These are phyloP conservation scores for Anagrus nilaparvatae DNA, from an alignment of 1,140 invertebrate species.

Conservation along the genomic window DNA sequence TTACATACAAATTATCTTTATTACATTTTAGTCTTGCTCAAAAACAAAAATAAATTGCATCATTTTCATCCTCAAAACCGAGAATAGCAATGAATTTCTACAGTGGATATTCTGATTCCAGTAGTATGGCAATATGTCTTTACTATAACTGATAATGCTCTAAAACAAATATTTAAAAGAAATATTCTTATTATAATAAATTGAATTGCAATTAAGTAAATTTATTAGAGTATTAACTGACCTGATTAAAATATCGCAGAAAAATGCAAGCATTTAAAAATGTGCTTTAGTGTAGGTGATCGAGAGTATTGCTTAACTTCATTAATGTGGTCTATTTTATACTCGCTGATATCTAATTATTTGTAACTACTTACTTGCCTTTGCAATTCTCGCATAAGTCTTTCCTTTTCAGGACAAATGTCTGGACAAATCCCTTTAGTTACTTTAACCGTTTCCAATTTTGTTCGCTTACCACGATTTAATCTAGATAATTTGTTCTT, in stretches of 20 bases:
- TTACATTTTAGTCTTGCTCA: conserved; percentile 50
- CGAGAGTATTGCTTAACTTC: conserved; percentile 91
- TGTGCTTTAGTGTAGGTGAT: conserved; percentile 68
- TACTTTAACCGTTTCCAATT: conserved; percentile 42
- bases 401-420: conserved; percentile 97
- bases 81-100: conserved; percentile 53
- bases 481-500: conserved; percentile 53
- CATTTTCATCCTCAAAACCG: conserved; percentile 53
- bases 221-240: conserved; percentile 28
- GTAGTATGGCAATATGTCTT: conserved; percentile 55
- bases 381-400: conserved; percentile 75
- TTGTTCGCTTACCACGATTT: conserved; percentile 36
- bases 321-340: conserved; percentile 43
- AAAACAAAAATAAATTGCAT: conserved; percentile 51
- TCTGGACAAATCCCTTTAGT: conserved; percentile 82
- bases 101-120: conserved; percentile 47
- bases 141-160: conserved; percentile 61
- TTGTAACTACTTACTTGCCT: conserved; percentile 53
- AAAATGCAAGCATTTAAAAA: conserved; percentile 88
- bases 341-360: conserved; percentile 32
- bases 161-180: conserved; percentile 44
- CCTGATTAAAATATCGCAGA: conserved; percentile 79
- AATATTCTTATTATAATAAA: no score
- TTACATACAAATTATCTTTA: conserved; percentile 45
- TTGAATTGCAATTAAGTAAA: no score